phyloP scores from a whole-genome alignment of 1,140 invertebrate species.

The Drosophila saltans region DNA sequence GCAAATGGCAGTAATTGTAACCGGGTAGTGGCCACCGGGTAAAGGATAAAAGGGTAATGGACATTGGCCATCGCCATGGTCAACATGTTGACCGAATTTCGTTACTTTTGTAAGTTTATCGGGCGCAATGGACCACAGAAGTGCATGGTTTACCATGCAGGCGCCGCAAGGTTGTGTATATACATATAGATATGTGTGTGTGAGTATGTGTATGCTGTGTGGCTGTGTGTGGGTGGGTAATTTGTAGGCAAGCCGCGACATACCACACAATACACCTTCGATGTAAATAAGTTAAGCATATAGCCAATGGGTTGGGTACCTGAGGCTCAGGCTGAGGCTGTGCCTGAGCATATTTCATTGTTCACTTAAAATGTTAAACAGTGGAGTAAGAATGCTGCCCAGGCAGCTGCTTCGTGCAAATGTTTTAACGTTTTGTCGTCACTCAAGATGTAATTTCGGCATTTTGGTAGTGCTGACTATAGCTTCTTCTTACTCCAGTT shows the following conservation, averaged over 20 bases:
- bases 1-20: slow-evolving; percentile 47
- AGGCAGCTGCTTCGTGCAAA: slow-evolving; percentile 50
- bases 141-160: slow-evolving; percentile 32
- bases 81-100: slow-evolving; percentile 75
- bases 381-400: slow-evolving; percentile 29
- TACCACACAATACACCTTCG: slow-evolving; percentile 58
- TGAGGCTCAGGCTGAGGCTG: slow-evolving; percentile 37
- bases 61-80: slow-evolving; percentile 35
- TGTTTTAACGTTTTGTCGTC: slow-evolving; percentile 66
- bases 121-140: slow-evolving; percentile 50
- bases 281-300: slow-evolving; percentile 65
- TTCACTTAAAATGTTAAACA: slow-evolving; percentile 79
- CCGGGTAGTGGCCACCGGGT: slow-evolving; percentile 21
- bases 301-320: slow-evolving; percentile 27
- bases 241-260: slow-evolving; percentile 67
- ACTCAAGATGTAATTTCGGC: slow-evolving; percentile 4
- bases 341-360: slow-evolving; percentile 69
- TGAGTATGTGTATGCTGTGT: slow-evolving; percentile 6
- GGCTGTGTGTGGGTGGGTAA: slow-evolving; percentile 39
- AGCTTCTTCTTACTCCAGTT: neutral
- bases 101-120: slow-evolving; percentile 73
- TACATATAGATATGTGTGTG: neutral
- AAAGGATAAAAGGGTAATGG: slow-evolving; percentile 4
- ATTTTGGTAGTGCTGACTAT: slow-evolving; percentile 25
- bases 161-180: slow-evolving; percentile 40